A percentile compares a stretch with the other conserved stretches of the same genome.
Evolutionary conservation across 2,888 invertebrate species (phyloP).

Genomic region (Chalcosyrphus nemorum): DNA sequence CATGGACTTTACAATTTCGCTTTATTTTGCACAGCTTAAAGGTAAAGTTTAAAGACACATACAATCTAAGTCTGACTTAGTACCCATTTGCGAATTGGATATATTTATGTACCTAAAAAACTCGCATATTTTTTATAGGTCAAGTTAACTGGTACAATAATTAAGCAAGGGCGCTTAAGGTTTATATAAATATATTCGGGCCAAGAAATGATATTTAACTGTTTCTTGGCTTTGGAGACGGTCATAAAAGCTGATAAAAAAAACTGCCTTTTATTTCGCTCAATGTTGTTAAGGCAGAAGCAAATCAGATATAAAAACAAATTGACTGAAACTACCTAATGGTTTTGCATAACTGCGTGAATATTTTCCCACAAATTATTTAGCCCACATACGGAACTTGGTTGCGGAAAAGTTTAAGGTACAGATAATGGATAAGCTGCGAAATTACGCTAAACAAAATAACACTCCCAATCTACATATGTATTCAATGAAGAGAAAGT

Average conservation of each 20-base stretch:
- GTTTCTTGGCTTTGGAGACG: slow-evolving; percentile 25
- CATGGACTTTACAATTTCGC: not conserved
- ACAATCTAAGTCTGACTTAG: slow-evolving; percentile 6
- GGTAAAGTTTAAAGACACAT: slow-evolving; percentile 35
- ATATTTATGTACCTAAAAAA: not conserved
- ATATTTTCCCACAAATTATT: not conserved
- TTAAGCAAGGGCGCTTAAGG: slow-evolving; percentile 34
- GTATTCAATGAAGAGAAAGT: slow-evolving; percentile 31
- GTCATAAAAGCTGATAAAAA: slow-evolving; percentile 22
- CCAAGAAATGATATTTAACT: slow-evolving; percentile 16
- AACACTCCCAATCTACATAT: not conserved
- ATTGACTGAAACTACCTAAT: not conserved
- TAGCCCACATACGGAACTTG: slow-evolving; percentile 29
- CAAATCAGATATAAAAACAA: not conserved
- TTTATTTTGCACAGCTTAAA: slow-evolving; percentile 14
- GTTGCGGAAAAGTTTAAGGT: slow-evolving; percentile 14
- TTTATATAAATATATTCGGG: not conserved
- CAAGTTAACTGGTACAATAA: slow-evolving; percentile 20
- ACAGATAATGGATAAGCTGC: slow-evolving; percentile 11
- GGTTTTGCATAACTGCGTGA: slow-evolving; percentile 25
- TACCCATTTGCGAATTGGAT: slow-evolving; percentile 24
- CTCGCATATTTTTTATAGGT: not conserved
- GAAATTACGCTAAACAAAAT: slow-evolving; percentile 11
- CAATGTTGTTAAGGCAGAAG: not conserved
- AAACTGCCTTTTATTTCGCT: not conserved